Evolutionary conservation across 2,797 vertebrate species (phyloP).

Genomic region (Ibycter americanus): DNA sequence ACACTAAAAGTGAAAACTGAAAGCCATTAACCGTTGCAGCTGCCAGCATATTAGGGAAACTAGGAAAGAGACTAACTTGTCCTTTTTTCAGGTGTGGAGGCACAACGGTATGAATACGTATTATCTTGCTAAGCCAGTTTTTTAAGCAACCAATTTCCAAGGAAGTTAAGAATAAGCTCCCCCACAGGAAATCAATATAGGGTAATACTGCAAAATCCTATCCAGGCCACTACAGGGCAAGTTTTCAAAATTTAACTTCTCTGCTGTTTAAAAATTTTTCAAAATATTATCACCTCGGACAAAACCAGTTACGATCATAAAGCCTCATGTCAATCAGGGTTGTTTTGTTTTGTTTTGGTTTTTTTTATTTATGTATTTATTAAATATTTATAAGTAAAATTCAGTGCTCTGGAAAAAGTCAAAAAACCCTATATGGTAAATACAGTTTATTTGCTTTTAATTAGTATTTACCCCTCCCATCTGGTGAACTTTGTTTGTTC

Average conservation of each 20-base stretch:
- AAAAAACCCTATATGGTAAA: not conserved
- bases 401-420: not conserved
- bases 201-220: not conserved
- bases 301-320: not conserved
- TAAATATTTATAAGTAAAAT: not conserved
- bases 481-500: not conserved
- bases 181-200: not conserved
- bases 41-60: not conserved
- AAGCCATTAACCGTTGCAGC: slow-evolving; percentile 10
- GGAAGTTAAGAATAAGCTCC: not conserved
- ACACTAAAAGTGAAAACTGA: slow-evolving; percentile 31
- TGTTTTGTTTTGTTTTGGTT: too few relatives aligned
- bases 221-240: not conserved
- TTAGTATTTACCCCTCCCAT: not conserved
- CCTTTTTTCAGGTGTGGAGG: not conserved
- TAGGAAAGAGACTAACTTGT: not conserved
- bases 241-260: not conserved
- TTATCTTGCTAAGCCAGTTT: not conserved
- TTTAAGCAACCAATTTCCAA: not conserved
- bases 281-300: not conserved
- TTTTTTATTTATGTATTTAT: too few relatives aligned
- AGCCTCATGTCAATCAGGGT: not conserved
- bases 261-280: not conserved
- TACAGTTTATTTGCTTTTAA: not conserved
- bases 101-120: fast-evolving